Conservation (phyloP, 2,113 vertebrate species). For the Oostethus manadensis region DNA sequence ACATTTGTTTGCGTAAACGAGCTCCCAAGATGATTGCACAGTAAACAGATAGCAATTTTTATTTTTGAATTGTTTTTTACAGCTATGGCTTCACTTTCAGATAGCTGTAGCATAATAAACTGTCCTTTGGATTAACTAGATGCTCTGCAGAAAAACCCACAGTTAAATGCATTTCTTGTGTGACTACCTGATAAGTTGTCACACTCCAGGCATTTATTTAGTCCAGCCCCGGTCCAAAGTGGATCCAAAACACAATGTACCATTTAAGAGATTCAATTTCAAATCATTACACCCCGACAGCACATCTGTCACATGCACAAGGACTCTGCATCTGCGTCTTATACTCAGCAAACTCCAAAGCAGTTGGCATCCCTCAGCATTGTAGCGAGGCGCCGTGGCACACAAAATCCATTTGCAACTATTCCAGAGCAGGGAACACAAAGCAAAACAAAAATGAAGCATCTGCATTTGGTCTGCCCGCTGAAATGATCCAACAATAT, state of each 20-base stretch:
- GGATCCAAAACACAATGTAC: conserved; percentile 23
- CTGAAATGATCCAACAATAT: neutral
- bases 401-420: conserved; percentile 57
- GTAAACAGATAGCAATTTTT: conserved; percentile 25
- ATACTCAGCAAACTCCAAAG: conserved; percentile 51
- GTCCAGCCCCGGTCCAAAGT: conserved; percentile 16
- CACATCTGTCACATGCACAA: conserved; percentile 33
- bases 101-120: conserved; percentile 55
- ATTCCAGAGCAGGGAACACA: conserved; percentile 33
- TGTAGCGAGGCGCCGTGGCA: conserved; percentile 67
- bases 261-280: conserved; percentile 36
- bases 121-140: conserved; percentile 40
- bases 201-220: too few species aligned
- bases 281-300: conserved; percentile 41
- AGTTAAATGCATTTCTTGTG: neutral
- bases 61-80: conserved; percentile 6
- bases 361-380: conserved; percentile 62
- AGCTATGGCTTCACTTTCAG: conserved; percentile 44
- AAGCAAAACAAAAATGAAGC: conserved; percentile 36
- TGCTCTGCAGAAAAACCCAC: too few species aligned
- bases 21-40: conserved; percentile 53
- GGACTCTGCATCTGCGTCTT: conserved; percentile 39
- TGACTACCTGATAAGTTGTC: too few species aligned
- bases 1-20: conserved; percentile 65
- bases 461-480: conserved; percentile 58